Conservation (phyloP, 1,140 invertebrate genomes). For the Ectropis grisescens region DNA sequence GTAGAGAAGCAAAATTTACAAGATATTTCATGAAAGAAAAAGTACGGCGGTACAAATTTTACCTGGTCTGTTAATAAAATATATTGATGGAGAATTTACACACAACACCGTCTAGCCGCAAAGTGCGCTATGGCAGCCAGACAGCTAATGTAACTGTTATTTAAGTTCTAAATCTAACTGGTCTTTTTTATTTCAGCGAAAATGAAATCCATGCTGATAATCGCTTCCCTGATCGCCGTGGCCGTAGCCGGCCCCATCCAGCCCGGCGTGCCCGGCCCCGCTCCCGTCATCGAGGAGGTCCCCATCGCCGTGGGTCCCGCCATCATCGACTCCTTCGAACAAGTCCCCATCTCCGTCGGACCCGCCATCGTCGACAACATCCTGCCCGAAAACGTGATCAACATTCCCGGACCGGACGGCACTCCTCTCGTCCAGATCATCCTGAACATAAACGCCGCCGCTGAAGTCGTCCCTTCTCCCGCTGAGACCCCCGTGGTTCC, state of each 20-base stretch:
- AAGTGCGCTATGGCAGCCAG: no score
- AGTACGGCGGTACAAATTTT: no score
- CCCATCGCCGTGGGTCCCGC: slow-evolving; percentile 1
- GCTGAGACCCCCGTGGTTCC: background rate
- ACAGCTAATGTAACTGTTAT: background rate
- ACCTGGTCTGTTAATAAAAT: no score
- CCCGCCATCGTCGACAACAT: slow-evolving; percentile 10
- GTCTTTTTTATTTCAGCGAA: slow-evolving; percentile 11
- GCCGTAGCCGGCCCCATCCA: slow-evolving; percentile 16
- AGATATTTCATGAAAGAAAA: no score
- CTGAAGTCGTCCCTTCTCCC: slow-evolving; percentile 5
- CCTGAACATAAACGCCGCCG: slow-evolving; percentile 14
- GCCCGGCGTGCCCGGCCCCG: slow-evolving; percentile 11
- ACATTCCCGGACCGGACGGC: background rate
- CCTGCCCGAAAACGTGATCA: slow-evolving; percentile 1
- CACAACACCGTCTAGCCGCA: no score
- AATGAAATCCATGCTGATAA: slow-evolving; percentile 17
- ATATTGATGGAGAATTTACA: background rate
- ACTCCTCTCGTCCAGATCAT: slow-evolving; percentile 18
- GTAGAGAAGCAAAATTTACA: no score
- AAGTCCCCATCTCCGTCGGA: slow-evolving; percentile 9
- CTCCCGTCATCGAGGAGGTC: background rate
- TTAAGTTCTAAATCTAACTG: no score
- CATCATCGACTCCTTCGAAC: background rate
- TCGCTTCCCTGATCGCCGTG: slow-evolving; percentile 14